Percentiles rank a stretch among this genome's conserved stretches.
Evolutionary conservation across 2,888 invertebrate genomes (phyloP).

Genomic region (Escarpia spicata): DNA sequence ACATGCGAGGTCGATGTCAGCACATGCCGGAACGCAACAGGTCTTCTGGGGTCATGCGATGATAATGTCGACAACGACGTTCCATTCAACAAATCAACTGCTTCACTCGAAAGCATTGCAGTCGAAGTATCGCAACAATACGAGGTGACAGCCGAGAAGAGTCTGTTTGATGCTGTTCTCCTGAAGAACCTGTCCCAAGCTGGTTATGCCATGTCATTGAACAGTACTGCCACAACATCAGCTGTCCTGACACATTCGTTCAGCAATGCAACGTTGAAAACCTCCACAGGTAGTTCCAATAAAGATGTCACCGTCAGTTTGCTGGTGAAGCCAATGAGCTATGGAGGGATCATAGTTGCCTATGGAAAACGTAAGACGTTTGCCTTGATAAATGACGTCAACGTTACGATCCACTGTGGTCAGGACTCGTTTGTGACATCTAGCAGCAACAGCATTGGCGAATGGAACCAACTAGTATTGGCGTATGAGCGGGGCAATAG

Average conservation of each 20-base stretch:
- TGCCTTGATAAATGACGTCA: conserved; percentile 44
- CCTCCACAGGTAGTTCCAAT: conserved; percentile 19
- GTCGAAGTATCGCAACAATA: background rate
- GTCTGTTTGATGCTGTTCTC: background rate
- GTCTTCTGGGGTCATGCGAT: conserved; percentile 45
- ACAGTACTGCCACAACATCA: conserved; percentile 44
- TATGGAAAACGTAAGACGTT: conserved; percentile 46
- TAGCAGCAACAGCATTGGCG: conserved; percentile 32
- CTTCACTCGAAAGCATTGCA: conserved; percentile 18
- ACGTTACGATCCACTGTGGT: conserved; percentile 45
- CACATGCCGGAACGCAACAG: conserved; percentile 40
- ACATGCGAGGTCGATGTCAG: conserved; percentile 28
- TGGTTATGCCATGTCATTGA: conserved; percentile 48
- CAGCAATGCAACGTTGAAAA: conserved; percentile 28
- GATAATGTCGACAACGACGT: conserved; percentile 35
- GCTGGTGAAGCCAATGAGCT: conserved; percentile 46
- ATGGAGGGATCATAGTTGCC: conserved; percentile 46
- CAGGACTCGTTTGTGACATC: conserved; percentile 33
- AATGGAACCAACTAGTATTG: conserved; percentile 51
- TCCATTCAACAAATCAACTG: conserved; percentile 34
- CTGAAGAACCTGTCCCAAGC: conserved; percentile 31
- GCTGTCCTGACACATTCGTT: conserved; percentile 32
- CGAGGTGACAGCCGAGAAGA: background rate
- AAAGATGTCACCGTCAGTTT: conserved; percentile 45
- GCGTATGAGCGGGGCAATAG: conserved; percentile 40